Percentiles rank a stretch among this genome's conserved stretches.
phyloP scores from a whole-genome alignment of 2,113 vertebrate species.

The Tinamus guttatus region DNA sequence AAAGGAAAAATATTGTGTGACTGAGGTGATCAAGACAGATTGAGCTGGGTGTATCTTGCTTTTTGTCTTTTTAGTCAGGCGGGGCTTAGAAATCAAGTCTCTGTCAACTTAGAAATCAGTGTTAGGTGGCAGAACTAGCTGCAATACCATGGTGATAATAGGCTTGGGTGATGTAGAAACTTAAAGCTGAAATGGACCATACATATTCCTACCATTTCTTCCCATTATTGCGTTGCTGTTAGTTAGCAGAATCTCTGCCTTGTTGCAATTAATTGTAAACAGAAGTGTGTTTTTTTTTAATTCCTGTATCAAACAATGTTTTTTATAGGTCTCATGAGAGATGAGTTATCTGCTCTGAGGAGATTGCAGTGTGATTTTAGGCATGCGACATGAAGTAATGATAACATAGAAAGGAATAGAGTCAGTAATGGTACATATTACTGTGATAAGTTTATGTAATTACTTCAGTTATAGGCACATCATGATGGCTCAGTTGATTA shows the following conservation, averaged over 20 bases:
- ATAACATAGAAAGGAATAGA: background rate
- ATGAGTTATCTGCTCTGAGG: background rate
- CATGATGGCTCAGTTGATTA: background rate
- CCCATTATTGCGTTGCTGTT: background rate
- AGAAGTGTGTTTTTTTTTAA: background rate
- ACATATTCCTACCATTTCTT: background rate
- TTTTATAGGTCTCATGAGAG: background rate
- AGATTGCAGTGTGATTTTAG: background rate
- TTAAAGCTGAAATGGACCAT: background rate
- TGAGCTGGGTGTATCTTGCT: background rate
- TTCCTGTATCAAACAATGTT: background rate
- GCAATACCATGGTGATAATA: background rate
- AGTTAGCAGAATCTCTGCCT: background rate
- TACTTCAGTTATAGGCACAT: background rate
- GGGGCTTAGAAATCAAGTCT: background rate
- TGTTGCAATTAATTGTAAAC: background rate
- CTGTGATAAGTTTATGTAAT: background rate
- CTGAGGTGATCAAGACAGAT: background rate
- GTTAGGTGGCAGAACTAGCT: background rate
- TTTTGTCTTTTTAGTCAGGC: background rate
- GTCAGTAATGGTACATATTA: background rate
- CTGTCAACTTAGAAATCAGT: background rate
- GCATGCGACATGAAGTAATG: background rate
- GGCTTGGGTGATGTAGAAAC: background rate
- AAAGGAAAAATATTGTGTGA: background rate